Base-by-base conservation (phyloP, 2,113 vertebrate genomes). In the Sceloporus tristichus region DNA sequence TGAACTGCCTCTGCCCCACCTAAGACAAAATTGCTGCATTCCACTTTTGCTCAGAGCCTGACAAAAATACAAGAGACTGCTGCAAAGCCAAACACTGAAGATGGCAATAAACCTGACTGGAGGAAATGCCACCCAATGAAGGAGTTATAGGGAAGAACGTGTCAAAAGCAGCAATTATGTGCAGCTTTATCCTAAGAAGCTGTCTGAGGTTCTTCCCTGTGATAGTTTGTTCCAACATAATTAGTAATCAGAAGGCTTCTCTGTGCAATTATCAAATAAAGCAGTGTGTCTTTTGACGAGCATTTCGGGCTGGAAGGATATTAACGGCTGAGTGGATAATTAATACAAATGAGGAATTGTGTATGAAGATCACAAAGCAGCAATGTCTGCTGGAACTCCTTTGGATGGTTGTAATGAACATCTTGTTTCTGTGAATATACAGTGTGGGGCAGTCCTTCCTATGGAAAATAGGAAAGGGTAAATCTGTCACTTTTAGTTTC, bases 271-370 rank as follows among this genome's bases (percentile, higher is more conserved):
- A 93, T 90, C 90, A 85, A 38, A 59, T 87, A 75, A 56, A 86
- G 82, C 84, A 40, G 13, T 54, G 59, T 40, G 23, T 87, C 34
- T 48, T 77, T 74, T 25, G 86, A 38, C 81, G 87, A 85, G 89
- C 90, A 25, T 27, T 94, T 84, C 82, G 88, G 82, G 79, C 66
- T 90, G 68, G 88, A 91, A 81, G 79, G 91, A 84, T 82, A 90
- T 34, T 91, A 93, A 89, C 91, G 91, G 81, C 65, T 80, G 56
- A 62, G 79, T 62, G 93, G 87, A 83, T 90, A 91, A 89, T 94
- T 94, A 87, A 92, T 90, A 92, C 89, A 90, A 88, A 84, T 74
- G 82, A 87, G 82, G 73, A 8, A 2, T 34, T 93, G 8, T 85
- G 66, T 73, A 54, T 87, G 86, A 89, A 83, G 84, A 88, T 79